These are phyloP conservation scores for Paragorgia papillata DNA, from an alignment of 92 coral and sea anemone species.

Conservation along the genomic window DNA sequence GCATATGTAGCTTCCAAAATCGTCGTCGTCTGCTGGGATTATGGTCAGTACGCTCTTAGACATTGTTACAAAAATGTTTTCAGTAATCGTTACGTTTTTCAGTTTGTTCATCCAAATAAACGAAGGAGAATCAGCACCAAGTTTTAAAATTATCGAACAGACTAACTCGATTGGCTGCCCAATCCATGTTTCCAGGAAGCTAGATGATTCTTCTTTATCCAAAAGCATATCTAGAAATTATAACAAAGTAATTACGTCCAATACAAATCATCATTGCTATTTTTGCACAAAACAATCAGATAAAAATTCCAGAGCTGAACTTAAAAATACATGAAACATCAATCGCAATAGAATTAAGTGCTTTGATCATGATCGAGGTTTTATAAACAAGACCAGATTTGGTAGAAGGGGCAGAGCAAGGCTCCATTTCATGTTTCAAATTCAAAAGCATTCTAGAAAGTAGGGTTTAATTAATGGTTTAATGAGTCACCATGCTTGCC, in stretches of 20 bases:
- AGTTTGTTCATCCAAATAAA: constrained; percentile 18
- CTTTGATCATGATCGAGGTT: too few species aligned
- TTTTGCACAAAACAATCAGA: too few species aligned
- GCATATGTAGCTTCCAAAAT: constrained; percentile 31
- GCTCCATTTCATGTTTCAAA: too few species aligned
- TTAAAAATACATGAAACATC: too few species aligned
- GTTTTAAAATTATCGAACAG: constrained; percentile 19
- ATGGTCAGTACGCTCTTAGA: background rate
- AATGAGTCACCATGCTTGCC: too few species aligned
- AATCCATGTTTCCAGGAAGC: constrained; percentile 15
- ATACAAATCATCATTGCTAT: background rate
- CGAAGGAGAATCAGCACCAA: constrained; percentile 25
- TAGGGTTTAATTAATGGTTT: too few species aligned
- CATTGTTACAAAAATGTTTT: background rate
- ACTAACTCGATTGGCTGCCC: constrained; percentile 3
- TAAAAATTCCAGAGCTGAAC: too few species aligned
- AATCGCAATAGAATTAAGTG: too few species aligned
- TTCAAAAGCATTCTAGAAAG: too few species aligned
- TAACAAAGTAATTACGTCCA: background rate
- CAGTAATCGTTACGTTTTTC: constrained; percentile 31
- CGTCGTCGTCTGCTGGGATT: constrained; percentile 10
- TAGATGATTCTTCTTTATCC: background rate
- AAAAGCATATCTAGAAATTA: constrained; percentile 29
- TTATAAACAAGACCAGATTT: too few species aligned
- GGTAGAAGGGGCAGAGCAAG: too few species aligned